A percentile compares a stretch with the other conserved stretches of the same genome.
phyloP scores from a whole-genome alignment of 2,888 invertebrate genomes.

The Eilema griseolum region DNA sequence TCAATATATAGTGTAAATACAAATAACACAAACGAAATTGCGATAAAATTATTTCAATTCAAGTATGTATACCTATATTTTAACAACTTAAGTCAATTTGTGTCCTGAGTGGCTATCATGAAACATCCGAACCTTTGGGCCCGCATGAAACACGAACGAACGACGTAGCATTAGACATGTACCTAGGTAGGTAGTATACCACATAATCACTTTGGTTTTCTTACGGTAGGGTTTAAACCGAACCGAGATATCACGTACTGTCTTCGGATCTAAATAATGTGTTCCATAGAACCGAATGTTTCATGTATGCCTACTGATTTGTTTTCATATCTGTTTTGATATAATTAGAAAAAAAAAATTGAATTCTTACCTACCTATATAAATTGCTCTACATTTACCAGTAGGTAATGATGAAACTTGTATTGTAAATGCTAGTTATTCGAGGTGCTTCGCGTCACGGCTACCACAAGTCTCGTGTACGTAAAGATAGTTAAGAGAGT shows the following conservation, averaged over 20 bases:
- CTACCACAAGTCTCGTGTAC: conserved; percentile 45
- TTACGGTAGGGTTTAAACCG: too few relatives aligned
- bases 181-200: too few relatives aligned
- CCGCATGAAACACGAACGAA: too few relatives aligned
- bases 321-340: neutral
- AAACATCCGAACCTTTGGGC: too few relatives aligned
- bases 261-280: neutral
- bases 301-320: neutral
- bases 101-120: neutral
- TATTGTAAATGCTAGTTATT: conserved; percentile 35
- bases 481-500: conserved; percentile 38
- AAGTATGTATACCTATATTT: neutral
- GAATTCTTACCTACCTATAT: neutral
- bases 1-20: neutral
- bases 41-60: neutral
- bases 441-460: conserved; percentile 62
- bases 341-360: neutral
- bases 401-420: conserved; percentile 28
- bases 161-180: too few relatives aligned
- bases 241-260: too few relatives aligned
- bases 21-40: neutral
- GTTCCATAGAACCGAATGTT: neutral
- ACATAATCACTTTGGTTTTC: too few relatives aligned
- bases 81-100: neutral
- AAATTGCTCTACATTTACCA: conserved; percentile 43